Conservation (phyloP, 2,113 vertebrate genomes). For the Jacana jacana region DNA sequence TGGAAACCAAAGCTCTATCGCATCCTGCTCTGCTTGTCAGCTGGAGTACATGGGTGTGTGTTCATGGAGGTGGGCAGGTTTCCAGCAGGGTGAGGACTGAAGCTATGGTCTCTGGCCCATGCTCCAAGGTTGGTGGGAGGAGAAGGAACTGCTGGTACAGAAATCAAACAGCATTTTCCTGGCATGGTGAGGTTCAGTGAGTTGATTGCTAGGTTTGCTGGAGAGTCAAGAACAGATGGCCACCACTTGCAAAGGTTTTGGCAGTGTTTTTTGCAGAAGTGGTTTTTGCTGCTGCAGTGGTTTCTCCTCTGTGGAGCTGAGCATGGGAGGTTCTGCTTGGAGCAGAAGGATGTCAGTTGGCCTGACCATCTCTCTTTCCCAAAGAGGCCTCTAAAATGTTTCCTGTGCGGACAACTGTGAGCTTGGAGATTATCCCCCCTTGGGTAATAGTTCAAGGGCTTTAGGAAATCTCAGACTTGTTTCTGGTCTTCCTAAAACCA, state of each 20-base stretch:
- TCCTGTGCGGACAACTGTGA: neutral
- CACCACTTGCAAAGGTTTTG: neutral
- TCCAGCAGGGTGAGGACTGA: neutral
- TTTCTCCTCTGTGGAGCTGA: neutral
- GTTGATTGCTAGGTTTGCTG: neutral
- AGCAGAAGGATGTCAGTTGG: neutral
- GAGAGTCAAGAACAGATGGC: neutral
- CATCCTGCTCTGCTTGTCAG: neutral
- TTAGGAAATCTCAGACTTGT: neutral
- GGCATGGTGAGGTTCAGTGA: neutral
- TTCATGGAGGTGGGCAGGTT: neutral
- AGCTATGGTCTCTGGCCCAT: neutral
- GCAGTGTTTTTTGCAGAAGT: neutral
- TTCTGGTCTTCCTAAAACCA: neutral
- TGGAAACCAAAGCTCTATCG: neutral
- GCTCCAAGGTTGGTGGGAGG: neutral
- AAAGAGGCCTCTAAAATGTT: neutral
- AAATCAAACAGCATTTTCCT: neutral
- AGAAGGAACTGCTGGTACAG: neutral
- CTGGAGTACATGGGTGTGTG: neutral
- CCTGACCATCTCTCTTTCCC: neutral
- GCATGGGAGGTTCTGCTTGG: neutral
- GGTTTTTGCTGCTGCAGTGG: neutral
- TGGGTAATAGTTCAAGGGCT: neutral
- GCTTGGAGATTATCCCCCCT: neutral